These are phyloP conservation scores for Salvelinus sp. DNA, from an alignment of 2,113 vertebrate genomes.

Conservation along the genomic window DNA sequence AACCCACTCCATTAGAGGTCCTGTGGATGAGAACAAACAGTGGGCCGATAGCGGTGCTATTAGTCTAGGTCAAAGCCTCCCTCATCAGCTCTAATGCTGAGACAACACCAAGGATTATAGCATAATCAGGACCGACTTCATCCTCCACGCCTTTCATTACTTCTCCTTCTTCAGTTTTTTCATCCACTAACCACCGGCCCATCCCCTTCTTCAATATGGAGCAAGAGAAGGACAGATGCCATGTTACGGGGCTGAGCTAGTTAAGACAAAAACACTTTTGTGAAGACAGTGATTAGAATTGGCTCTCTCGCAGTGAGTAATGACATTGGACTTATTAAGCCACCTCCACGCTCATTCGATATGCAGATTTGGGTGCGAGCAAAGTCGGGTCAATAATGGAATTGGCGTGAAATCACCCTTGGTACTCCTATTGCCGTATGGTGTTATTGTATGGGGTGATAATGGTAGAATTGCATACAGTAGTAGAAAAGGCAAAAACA, in stretches of 20 bases:
- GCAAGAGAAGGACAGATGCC: background rate
- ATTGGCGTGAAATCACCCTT: conserved; percentile 19
- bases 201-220: background rate
- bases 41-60: conserved; percentile 8
- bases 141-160: conserved; percentile 2
- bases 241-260: background rate
- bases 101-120: conserved; percentile 35
- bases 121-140: conserved; percentile 29
- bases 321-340: conserved; percentile 28
- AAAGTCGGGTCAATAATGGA: background rate
- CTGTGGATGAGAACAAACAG: conserved; percentile 19
- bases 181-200: background rate
- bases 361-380: conserved; percentile 39
- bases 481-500: background rate
- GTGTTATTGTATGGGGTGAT: background rate
- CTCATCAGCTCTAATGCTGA: conserved; percentile 36
- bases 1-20: conserved; percentile 26
- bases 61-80: conserved; percentile 33
- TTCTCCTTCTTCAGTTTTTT: conserved; percentile 1
- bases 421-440: conserved; percentile 14
- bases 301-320: conserved; percentile 12
- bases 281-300: conserved; percentile 32
- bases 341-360: conserved; percentile 56
- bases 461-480: background rate
- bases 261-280: background rate